A percentile compares a stretch with the other conserved stretches of the same genome.
phyloP scores from a whole-genome alignment of 2,888 invertebrate species.

The Drosophila putrida region DNA sequence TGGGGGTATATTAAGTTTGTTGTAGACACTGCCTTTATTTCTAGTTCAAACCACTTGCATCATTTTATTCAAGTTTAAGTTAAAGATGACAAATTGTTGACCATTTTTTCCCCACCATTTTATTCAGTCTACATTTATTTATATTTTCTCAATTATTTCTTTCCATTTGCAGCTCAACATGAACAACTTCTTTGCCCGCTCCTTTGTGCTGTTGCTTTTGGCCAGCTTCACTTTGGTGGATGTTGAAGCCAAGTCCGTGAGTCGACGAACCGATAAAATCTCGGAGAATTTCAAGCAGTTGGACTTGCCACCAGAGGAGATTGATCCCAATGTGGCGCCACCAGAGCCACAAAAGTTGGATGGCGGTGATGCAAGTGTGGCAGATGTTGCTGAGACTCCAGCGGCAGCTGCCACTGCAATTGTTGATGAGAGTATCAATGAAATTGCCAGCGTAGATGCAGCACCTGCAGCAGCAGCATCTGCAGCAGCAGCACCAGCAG shows the following conservation, averaged over 20 bases:
- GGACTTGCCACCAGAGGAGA: slow-evolving; percentile 81
- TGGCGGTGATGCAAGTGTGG: not conserved
- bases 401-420: slow-evolving; percentile 4
- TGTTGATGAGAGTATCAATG: slow-evolving; percentile 64
- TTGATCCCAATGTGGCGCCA: slow-evolving; percentile 85
- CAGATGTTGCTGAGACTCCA: not conserved
- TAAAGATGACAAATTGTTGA: too few species aligned
- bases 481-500: slow-evolving; percentile 23
- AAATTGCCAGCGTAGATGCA: slow-evolving; percentile 60
- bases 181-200: slow-evolving; percentile 29
- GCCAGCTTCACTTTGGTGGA: slow-evolving; percentile 46
- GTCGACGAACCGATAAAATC: slow-evolving; percentile 81
- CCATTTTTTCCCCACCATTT: too few species aligned
- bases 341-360: slow-evolving; percentile 54
- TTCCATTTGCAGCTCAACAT: slow-evolving; percentile 39
- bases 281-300: slow-evolving; percentile 83
- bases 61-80: too few species aligned
- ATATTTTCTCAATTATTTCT: not conserved
- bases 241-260: slow-evolving; percentile 70
- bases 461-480: slow-evolving; percentile 6
- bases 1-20: too few species aligned
- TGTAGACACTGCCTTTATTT: too few species aligned
- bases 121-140: too few species aligned
- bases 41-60: too few species aligned
- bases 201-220: slow-evolving; percentile 60